Percentiles rank a stretch among this genome's conserved stretches.
Evolutionary conservation across 2,888 invertebrate species (phyloP).

Genomic region (Eurytoma adleriae): DNA sequence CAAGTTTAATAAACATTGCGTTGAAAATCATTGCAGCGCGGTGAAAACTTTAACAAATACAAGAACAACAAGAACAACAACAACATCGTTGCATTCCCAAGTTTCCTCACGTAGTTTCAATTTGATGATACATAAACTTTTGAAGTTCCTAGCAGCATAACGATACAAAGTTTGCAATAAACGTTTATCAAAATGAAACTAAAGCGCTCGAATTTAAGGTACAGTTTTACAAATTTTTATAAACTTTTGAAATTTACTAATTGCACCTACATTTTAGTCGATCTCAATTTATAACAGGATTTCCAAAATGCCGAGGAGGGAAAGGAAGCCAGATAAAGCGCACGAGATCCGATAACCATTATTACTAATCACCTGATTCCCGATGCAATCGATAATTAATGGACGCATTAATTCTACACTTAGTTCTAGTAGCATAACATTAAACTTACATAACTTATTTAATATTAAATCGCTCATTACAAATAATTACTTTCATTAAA

Average conservation of each 20-base stretch:
- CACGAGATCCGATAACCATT: neutral
- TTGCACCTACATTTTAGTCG: neutral
- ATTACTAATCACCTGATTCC: neutral
- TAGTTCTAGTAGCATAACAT: neutral
- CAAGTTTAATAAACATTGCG: neutral
- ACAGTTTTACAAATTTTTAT: neutral
- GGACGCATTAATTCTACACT: neutral
- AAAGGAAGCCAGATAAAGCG: conserved; percentile 2
- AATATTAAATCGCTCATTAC: too few species aligned
- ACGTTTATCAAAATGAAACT: conserved; percentile 32
- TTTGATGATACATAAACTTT: neutral
- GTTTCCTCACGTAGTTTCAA: neutral
- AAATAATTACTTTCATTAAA: too few species aligned
- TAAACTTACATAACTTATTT: too few species aligned
- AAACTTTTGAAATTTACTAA: neutral
- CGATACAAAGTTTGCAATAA: neutral
- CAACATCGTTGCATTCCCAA: neutral
- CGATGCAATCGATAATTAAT: conserved; percentile 18
- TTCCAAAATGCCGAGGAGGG: neutral
- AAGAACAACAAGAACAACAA: neutral
- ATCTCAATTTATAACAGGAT: neutral
- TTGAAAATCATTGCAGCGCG: neutral
- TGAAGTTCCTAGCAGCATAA: neutral
- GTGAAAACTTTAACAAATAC: neutral
- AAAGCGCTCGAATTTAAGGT: too few species aligned